These are phyloP conservation scores for Nyctalus aviator DNA, from an alignment of 2,797 vertebrate genomes.

Conservation along the genomic window DNA sequence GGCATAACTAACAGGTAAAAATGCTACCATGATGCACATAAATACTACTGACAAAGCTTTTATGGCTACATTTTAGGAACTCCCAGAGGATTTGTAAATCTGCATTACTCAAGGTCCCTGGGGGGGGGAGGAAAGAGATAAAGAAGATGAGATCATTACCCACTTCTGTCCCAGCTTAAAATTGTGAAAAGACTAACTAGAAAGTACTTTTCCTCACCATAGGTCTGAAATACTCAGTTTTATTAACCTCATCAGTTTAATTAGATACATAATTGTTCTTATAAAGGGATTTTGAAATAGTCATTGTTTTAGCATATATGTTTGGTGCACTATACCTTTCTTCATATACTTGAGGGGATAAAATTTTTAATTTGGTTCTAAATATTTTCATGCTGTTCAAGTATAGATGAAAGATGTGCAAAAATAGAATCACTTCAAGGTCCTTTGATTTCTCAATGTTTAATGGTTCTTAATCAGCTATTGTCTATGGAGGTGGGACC, in stretches of 20 bases:
- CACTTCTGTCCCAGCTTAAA: constrained; percentile 59
- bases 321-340: constrained; percentile 1
- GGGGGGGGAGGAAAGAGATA: constrained; percentile 50
- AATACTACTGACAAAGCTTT: constrained; percentile 59
- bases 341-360: background rate
- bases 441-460: background rate
- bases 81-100: constrained; percentile 61
- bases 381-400: constrained; percentile 25
- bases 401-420: background rate
- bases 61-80: constrained; percentile 67
- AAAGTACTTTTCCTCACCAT: constrained; percentile 58
- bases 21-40: constrained; percentile 46
- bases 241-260: constrained; percentile 51
- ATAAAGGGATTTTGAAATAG: background rate
- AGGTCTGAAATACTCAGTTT: background rate
- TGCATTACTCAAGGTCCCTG: constrained; percentile 55
- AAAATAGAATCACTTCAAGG: constrained; percentile 34
- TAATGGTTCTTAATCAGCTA: background rate
- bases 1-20: constrained; percentile 60
- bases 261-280: constrained; percentile 22
- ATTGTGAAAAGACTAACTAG: constrained; percentile 45
- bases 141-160: constrained; percentile 65
- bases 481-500: background rate
- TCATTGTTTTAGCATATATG: background rate
- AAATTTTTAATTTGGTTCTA: constrained; percentile 31